These are phyloP conservation scores for Sarcophilus harrisii DNA, from an alignment of 2,797 vertebrate species.

Conservation along the genomic window DNA sequence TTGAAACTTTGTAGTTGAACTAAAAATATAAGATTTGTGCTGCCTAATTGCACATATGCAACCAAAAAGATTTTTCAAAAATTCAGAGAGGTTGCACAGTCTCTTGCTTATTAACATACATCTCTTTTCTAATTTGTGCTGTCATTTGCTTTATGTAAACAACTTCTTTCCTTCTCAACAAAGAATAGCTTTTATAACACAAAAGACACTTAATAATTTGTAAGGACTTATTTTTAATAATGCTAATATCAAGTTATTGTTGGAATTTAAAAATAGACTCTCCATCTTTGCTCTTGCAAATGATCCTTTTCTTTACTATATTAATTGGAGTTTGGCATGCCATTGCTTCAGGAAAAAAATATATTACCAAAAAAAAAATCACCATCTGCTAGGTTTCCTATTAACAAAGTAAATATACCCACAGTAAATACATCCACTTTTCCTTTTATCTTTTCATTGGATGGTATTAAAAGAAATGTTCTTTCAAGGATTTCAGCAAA, in stretches of 20 bases:
- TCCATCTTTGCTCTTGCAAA: background rate
- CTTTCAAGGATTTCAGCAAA: background rate
- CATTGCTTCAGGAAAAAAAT: background rate
- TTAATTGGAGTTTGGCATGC: constrained; percentile 12
- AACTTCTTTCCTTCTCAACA: background rate
- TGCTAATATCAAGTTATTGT: constrained; percentile 7
- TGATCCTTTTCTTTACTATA: background rate
- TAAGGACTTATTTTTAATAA: constrained; percentile 28
- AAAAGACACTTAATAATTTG: constrained; percentile 39
- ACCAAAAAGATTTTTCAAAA: constrained; percentile 48
- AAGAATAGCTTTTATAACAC: background rate
- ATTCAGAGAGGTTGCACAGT: constrained; percentile 46
- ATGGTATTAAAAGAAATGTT: constrained; percentile 8
- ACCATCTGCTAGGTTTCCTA: constrained; percentile 27
- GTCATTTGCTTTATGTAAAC: constrained; percentile 24
- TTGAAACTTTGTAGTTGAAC: constrained; percentile 52
- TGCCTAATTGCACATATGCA: constrained; percentile 75
- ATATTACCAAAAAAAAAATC: background rate
- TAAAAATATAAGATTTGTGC: constrained; percentile 76
- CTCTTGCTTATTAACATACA: constrained; percentile 5
- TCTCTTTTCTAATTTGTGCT: constrained; percentile 32
- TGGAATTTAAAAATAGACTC: constrained; percentile 28
- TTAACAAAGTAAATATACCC: background rate
- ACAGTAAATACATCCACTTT: background rate
- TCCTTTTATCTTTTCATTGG: constrained; percentile 4